phyloP scores from a whole-genome alignment of 2,888 invertebrate genomes.

The Arctia plantaginis region DNA sequence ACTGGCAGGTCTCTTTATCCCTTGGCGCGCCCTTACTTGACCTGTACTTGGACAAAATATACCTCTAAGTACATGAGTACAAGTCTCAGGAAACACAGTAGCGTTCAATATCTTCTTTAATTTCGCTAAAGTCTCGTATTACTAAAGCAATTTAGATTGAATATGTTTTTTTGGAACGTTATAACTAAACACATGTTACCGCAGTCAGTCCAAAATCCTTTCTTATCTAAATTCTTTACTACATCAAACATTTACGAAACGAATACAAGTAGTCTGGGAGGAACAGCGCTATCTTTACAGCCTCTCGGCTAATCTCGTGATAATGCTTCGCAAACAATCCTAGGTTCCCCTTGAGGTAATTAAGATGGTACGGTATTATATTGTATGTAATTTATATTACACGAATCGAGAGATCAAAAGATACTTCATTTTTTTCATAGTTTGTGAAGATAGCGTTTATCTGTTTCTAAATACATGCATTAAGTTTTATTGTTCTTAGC shows the following conservation, averaged over 20 bases:
- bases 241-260: slow-evolving; percentile 65
- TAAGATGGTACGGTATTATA: slow-evolving; percentile 48
- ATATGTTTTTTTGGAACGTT: not conserved
- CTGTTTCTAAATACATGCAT: slow-evolving; percentile 2
- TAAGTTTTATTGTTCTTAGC: slow-evolving; percentile 1
- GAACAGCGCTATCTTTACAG: slow-evolving; percentile 63
- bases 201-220: slow-evolving; percentile 28
- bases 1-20: too few species aligned
- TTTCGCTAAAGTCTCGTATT: not conserved
- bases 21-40: not conserved
- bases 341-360: slow-evolving; percentile 58
- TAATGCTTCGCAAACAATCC: slow-evolving; percentile 61
- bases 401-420: slow-evolving; percentile 20
- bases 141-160: not conserved
- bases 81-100: not conserved
- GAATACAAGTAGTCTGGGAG: slow-evolving; percentile 57
- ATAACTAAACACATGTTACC: not conserved
- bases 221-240: slow-evolving; percentile 53
- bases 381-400: slow-evolving; percentile 22
- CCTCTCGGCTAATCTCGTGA: slow-evolving; percentile 62
- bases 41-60: not conserved
- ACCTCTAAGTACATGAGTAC: not conserved
- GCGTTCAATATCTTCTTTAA: not conserved
- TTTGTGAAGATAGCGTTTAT: not conserved
- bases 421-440: slow-evolving; percentile 8